A percentile compares a stretch with the other conserved stretches of the same genome.
phyloP scores from a whole-genome alignment of 2,797 vertebrate genomes.

The Myotis findleyi region DNA sequence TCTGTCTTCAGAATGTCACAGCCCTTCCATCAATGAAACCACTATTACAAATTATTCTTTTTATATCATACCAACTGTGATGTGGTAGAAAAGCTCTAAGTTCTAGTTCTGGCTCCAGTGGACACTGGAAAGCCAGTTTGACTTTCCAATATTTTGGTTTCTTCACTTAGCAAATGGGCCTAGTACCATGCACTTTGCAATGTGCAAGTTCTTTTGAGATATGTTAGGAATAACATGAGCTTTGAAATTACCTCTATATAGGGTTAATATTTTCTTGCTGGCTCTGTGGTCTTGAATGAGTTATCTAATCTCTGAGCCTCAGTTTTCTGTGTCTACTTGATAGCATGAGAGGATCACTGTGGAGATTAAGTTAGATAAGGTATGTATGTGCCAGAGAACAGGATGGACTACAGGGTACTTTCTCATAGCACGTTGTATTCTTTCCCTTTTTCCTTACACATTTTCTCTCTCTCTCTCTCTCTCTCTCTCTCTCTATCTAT shows the following conservation, averaged over 20 bases:
- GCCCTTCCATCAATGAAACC: constrained; percentile 20
- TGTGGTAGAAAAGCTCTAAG: neutral
- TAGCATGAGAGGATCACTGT: neutral
- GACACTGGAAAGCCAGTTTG: neutral
- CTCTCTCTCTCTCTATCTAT: neutral
- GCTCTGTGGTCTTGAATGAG: neutral
- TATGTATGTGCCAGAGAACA: neutral
- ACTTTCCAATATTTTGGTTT: constrained; percentile 24
- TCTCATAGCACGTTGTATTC: neutral
- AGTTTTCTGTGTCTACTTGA: neutral
- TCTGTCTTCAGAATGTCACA: constrained; percentile 53
- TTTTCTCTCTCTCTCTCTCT: neutral
- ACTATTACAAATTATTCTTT: neutral
- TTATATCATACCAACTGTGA: neutral
- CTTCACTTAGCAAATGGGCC: neutral
- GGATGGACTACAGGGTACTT: neutral
- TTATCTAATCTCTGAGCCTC: neutral
- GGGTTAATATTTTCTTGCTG: neutral
- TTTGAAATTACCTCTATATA: neutral
- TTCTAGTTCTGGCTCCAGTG: neutral
- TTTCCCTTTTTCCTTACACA: neutral
- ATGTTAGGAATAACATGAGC: neutral
- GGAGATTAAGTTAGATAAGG: neutral
- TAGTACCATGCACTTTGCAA: neutral
- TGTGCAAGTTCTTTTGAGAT: neutral